phyloP scores from a whole-genome alignment of 1,140 invertebrate genomes.

The Drosophila orosa region DNA sequence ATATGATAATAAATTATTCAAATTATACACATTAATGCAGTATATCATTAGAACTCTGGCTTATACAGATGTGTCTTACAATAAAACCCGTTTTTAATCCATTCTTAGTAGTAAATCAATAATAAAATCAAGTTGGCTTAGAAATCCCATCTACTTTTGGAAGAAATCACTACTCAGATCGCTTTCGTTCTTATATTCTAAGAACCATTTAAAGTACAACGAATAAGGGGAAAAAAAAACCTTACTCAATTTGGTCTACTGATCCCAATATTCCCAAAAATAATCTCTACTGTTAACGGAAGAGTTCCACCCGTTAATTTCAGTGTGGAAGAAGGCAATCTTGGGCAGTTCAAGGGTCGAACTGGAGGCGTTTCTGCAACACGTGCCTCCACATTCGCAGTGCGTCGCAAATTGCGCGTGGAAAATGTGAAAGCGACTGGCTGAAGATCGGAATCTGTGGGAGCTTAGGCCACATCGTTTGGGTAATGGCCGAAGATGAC shows the following conservation, averaged over 20 bases:
- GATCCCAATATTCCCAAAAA: background rate
- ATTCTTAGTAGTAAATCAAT: background rate
- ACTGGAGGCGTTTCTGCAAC: conserved; percentile 39
- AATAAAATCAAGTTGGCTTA: background rate
- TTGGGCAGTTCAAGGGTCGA: conserved; percentile 26
- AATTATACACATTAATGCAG: background rate
- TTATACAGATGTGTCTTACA: background rate
- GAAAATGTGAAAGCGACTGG: conserved; percentile 66
- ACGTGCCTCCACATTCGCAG: conserved; percentile 50
- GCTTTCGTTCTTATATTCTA: background rate
- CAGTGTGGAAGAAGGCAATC: conserved; percentile 10
- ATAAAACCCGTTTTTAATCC: background rate
- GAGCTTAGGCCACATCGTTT: conserved; percentile 60
- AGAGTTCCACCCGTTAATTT: conserved; percentile 2
- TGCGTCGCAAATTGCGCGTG: conserved; percentile 57
- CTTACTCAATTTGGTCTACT: background rate
- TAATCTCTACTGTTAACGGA: background rate
- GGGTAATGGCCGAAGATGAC: conserved; percentile 69
- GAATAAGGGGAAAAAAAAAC: background rate
- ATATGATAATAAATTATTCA: background rate
- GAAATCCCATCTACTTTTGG: background rate
- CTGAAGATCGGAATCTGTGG: conserved; percentile 43
- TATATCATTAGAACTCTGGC: background rate
- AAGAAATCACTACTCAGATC: background rate
- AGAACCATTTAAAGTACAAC: background rate